Evolutionary conservation across 2,797 vertebrate genomes (phyloP).

Genomic region (Bradypus variegatus): DNA sequence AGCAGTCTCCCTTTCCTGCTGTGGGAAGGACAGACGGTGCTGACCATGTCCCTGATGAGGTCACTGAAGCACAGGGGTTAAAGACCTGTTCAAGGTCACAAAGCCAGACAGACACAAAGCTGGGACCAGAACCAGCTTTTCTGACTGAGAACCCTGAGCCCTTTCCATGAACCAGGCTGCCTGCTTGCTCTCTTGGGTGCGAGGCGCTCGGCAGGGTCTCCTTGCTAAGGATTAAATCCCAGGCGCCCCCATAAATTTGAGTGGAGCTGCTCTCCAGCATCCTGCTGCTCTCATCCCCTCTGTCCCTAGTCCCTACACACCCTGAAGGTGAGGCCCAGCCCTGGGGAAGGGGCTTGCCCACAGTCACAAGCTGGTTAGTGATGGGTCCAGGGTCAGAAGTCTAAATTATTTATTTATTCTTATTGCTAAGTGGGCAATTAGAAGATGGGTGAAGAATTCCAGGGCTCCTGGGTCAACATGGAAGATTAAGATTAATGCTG

Average conservation of each 20-base stretch:
- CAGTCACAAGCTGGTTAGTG: neutral
- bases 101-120: neutral
- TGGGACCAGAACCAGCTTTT: neutral
- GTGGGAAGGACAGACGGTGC: neutral
- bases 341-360: neutral
- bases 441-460: neutral
- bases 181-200: fast-evolving
- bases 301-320: neutral
- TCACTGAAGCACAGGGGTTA: neutral
- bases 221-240: neutral
- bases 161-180: neutral
- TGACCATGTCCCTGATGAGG: neutral
- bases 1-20: neutral
- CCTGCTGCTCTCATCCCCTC: neutral
- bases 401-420: neutral
- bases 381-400: neutral
- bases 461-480: neutral
- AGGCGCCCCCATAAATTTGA: neutral
- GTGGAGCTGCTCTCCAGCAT: neutral
- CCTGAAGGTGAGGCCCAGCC: neutral
- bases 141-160: neutral
- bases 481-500: neutral
- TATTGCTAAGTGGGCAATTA: neutral
- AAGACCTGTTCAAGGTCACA: neutral
- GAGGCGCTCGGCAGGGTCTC: neutral